Evolutionary conservation across 2,797 vertebrate species (phyloP).

Genomic region (Podarcis siculus): DNA sequence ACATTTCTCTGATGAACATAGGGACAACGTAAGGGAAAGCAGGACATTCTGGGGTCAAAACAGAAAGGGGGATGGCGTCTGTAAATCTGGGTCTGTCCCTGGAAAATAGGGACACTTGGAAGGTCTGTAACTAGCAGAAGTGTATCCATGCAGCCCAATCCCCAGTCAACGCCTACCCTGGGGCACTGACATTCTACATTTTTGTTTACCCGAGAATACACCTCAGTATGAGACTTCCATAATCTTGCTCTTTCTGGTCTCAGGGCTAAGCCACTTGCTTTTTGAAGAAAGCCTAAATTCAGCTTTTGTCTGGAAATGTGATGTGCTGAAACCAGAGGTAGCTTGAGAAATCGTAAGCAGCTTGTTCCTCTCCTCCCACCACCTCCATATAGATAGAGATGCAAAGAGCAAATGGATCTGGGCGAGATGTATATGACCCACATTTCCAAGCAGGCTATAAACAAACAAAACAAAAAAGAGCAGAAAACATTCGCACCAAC

Average conservation of each 20-base stretch:
- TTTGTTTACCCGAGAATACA: neutral
- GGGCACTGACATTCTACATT: neutral
- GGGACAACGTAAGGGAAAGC: no score
- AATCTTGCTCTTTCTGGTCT: neutral
- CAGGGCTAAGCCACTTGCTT: neutral
- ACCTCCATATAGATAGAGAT: neutral
- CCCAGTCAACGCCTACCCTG: neutral
- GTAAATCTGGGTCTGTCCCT: no score
- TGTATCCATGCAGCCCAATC: neutral
- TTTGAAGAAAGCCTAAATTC: neutral
- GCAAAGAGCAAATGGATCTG: conserved; percentile 1
- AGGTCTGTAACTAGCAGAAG: no score
- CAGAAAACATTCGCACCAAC: neutral
- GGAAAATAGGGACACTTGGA: no score
- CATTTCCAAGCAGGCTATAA: neutral
- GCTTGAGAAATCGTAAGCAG: neutral
- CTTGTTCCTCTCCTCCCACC: no score
- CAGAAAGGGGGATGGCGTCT: no score
- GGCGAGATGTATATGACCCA: neutral
- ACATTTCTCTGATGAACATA: no score
- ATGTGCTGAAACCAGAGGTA: neutral
- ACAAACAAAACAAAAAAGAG: neutral
- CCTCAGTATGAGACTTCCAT: neutral
- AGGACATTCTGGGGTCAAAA: no score
- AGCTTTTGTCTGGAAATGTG: neutral